Evolutionary conservation across 2,888 invertebrate species (phyloP).

Genomic region (Polydesmus complanatus): DNA sequence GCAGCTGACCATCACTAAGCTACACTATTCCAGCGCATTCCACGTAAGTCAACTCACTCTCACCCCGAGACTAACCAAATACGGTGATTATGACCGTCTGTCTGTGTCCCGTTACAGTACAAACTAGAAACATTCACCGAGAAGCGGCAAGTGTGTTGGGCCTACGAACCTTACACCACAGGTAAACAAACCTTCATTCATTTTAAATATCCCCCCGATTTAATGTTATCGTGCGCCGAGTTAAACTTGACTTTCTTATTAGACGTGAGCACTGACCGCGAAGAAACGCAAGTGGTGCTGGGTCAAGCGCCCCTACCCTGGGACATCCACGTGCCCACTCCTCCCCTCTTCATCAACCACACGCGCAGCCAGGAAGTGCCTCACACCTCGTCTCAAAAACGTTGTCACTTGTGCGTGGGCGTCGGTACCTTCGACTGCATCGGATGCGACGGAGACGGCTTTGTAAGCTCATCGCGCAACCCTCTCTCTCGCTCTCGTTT

Average conservation of each 20-base stretch:
- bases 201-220: not conserved
- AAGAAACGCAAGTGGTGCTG: too few relatives aligned
- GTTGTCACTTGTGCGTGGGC: conserved; percentile 34
- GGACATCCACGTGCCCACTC: conserved; percentile 34
- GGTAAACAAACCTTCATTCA: not conserved
- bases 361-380: conserved; percentile 37
- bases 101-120: conserved; percentile 32
- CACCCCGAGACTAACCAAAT: not conserved
- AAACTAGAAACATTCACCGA: conserved; percentile 41
- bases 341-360: conserved; percentile 34
- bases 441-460: conserved; percentile 37
- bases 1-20: conserved; percentile 35
- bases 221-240: not conserved
- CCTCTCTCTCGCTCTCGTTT: not conserved
- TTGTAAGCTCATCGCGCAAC: conserved; percentile 25
- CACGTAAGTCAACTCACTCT: conserved; percentile 32
- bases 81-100: not conserved
- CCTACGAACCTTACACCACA: conserved; percentile 33
- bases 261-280: conserved; percentile 31
- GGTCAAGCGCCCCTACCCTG: conserved; percentile 36
- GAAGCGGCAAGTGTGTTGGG: conserved; percentile 38
- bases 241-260: not conserved
- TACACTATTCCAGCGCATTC: conserved; percentile 37
- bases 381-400: conserved; percentile 37
- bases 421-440: conserved; percentile 30